Base-by-base conservation (phyloP, 2,888 invertebrate genomes). In the Tanypteryx hageni region DNA sequence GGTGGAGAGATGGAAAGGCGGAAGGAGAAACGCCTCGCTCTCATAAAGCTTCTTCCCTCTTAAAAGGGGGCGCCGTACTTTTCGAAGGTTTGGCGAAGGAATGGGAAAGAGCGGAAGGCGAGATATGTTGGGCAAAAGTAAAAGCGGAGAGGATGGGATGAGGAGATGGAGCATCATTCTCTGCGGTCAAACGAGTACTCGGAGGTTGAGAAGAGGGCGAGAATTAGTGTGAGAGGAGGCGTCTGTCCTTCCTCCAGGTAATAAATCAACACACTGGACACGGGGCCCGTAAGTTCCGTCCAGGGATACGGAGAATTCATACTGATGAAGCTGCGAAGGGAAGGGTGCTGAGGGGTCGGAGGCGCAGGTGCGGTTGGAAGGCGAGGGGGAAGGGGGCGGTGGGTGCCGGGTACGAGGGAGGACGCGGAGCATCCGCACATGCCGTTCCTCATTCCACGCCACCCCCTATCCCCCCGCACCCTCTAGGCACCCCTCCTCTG, bases 231-330 rank as follows among this genome's bases (percentile, higher is more conserved):
- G 76, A 76, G 76, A 22, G 22, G 68, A 64, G 68, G 22, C 68
- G 68, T 68, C 68, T 68, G 76, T 76, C 76, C 76, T 76, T 76
- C 76, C 76, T 76, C 76, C 22, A 27, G 27, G 76, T 27, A 76
- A 68, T 76, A 76, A 76, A 76, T 76, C 76, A 76, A 76, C 76
- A 76, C 27, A 76, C 22, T 76, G 76, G 22, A 76, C 76, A 76
- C 76, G 76, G 13, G 76, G 76, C 76, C 22, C 76, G 76, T 76
- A 76, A 27, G 13, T 27, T 22, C 68, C 68, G n/a, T 68, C 68
- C 22, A 27, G 27, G 27, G 76, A 76, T 76, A 76, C 76, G 76
- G 22, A 76, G 76, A 76, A 76, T 76, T 76, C 76, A 76, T 76
- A 27, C 27, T 76, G 76, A 76, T 83, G 56, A 57, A n/a, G 84